Evolutionary conservation across 2,888 invertebrate species (phyloP).

Genomic region (Chalcis sispes): DNA sequence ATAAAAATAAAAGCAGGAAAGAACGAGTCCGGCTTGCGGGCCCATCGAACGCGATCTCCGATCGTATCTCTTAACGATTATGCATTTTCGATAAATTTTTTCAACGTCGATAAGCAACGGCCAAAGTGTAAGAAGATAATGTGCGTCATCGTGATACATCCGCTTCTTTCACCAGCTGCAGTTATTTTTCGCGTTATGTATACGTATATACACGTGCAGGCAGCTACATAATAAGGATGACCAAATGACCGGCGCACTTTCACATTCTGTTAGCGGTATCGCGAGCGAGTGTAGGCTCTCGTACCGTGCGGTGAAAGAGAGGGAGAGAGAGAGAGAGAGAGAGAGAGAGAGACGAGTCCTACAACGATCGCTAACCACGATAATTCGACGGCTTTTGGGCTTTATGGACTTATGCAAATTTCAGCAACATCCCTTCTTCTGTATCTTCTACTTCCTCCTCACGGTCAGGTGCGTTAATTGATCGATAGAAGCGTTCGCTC

Average conservation of each 20-base stretch:
- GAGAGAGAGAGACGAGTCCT: constrained; percentile 40
- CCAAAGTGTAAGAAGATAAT: too few species aligned
- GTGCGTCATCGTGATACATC: too few species aligned
- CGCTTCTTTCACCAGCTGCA: not conserved
- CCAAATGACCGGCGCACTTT: constrained; percentile 63
- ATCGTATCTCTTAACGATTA: not conserved
- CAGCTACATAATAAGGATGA: constrained; percentile 51
- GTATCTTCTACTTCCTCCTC: not conserved
- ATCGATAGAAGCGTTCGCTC: too few species aligned
- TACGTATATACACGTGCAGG: not conserved
- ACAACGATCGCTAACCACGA: constrained; percentile 47
- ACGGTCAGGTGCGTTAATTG: constrained; percentile 12
- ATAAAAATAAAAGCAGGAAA: constrained; percentile 5
- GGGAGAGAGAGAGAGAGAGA: constrained; percentile 36
- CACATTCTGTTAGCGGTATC: constrained; percentile 61
- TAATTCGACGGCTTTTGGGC: constrained; percentile 21
- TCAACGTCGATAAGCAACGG: not conserved
- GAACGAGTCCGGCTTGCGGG: not conserved
- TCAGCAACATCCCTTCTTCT: too few species aligned
- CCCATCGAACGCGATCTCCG: not conserved
- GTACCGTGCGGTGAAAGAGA: not conserved
- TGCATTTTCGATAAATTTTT: not conserved
- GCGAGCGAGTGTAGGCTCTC: not conserved
- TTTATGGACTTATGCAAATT: constrained; percentile 42
- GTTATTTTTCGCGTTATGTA: not conserved